Evolutionary conservation across 2,113 vertebrate species (phyloP), one percentile per base, ranked within the genome.

Genomic region (Zosterops japonicus): DNA sequence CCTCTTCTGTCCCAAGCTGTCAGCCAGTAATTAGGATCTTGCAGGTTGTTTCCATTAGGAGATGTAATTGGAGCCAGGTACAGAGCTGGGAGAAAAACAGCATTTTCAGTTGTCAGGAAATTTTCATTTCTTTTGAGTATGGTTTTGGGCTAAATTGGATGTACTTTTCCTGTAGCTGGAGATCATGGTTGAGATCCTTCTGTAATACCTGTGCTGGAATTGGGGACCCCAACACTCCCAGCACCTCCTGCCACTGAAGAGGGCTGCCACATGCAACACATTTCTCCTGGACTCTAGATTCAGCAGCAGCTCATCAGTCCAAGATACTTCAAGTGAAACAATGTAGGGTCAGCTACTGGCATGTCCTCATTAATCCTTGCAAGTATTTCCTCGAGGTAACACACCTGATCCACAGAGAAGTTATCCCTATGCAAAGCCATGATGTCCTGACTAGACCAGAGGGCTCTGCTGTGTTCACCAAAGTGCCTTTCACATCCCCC

Each of bases 31-130:
- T 94, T 95, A 92, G 88, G 60, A 86, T 84, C 93, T 91, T 72
- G 84, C 94, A 95, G 91, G 89, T 84, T 95, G 87, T 95, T 97
- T 95, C 93, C 93, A 95, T 95, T 93, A 95, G 67, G 53, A 93
- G 83, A 87, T 64, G 65, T 95, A 97, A 95, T 1, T 10, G 7
- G 65, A 95, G 81, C 83, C 94, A 94, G 91, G 77, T 91, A 94
- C 4, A 65, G 59, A 74, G 61, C 91, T 94, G 93, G 89, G 14
- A 11, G 77, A 84, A 96, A 82, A 92, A 69, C 12, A 65, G 57
- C 61, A 87, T 87, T 97, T 95, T 74, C 89, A 93, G 65, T 95
- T 87, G 74, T 92, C 91, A 95, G 87, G 77, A 93, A 71, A 91
- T 60, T 68, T 91, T 94, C 5, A 27, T 89, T 90, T 92, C 83